phyloP scores from a whole-genome alignment of 2,888 invertebrate species.

The Metacarcinus magister region DNA sequence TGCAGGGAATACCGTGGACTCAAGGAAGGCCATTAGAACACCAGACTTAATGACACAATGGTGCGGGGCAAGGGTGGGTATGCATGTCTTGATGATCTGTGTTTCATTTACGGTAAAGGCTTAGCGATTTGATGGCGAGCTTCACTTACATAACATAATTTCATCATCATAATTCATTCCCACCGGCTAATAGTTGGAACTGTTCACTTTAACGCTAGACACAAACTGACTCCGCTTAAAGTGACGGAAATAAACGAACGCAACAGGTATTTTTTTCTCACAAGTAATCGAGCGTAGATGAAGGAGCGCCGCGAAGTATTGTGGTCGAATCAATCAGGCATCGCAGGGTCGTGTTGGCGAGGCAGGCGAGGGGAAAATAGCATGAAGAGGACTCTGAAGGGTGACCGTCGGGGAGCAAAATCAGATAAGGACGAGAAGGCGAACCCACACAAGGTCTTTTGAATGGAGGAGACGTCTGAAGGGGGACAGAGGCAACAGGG shows the following conservation, averaged over 20 bases:
- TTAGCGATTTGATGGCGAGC: neutral
- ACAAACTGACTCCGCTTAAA: neutral
- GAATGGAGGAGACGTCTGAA: neutral
- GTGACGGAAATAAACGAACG: neutral
- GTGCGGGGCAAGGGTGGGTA: neutral
- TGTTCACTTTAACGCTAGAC: neutral
- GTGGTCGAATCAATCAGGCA: neutral
- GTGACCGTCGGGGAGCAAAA: neutral
- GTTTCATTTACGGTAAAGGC: neutral
- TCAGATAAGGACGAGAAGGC: conserved; percentile 6
- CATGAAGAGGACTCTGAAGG: neutral
- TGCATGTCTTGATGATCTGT: neutral
- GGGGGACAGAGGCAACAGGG: neutral
- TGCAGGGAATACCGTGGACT: neutral
- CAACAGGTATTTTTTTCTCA: neutral
- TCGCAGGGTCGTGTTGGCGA: neutral
- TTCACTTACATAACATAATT: neutral
- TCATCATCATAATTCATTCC: neutral
- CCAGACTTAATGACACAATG: neutral
- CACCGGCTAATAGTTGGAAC: neutral
- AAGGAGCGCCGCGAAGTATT: neutral
- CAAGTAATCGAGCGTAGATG: neutral
- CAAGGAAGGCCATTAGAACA: conserved; percentile 3
- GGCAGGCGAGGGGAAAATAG: neutral
- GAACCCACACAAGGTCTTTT: conserved; percentile 31